Base-by-base conservation (phyloP, 2,797 vertebrate species). In the Eospalax fontanierii region DNA sequence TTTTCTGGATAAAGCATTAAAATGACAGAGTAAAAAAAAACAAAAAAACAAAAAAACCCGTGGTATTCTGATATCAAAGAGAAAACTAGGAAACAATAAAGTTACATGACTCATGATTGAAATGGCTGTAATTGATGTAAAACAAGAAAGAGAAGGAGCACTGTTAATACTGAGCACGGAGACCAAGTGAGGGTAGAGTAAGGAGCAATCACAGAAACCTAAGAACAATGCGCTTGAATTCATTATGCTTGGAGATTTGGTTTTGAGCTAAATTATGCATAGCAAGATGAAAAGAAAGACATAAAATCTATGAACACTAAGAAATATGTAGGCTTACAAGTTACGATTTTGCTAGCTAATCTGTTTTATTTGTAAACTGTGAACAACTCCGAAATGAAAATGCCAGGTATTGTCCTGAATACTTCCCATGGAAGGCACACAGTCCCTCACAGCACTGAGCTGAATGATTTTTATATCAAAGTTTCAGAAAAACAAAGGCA, bases 21-120 rank as follows among this genome's bases (percentile, higher is more conserved):
- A 93, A 89, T 92, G 43, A 35, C 38, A 80, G 66, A 75, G 68
- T 57, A 50, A 87, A 92, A 95, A 90, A 74, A 89, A 90, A 22
- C 15, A 30, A 57, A 2, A 86, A 80, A 43, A 35, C 71, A n/a
- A n/a, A n/a, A n/a, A n/a, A n/a, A n/a, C n/a, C n/a, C n/a, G 89
- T 87, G 24, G 70, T 78, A 26, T 2, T 80, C n/a, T 71, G 59
- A 92, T 40, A 79, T 81, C 43, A 82, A 40, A 79, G 66, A 86
- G 73, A 50, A 84, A 75, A 26, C 30, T 76, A 46, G 50, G 68
- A 71, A 94, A 79, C 8, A 89, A 57, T 79, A 75, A 74, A 92
- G 33, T 21, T 71, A 7, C 65, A 74, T 75, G 88, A 82, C 85
- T 91, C 68, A n/a, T 43, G 68, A 76, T 80, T 90, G 73, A 87